A percentile compares a stretch with the other conserved stretches of the same genome.
These are phyloP conservation scores for Crotalus horridus DNA, from an alignment of 2,113 vertebrate genomes.

Conservation along the genomic window DNA sequence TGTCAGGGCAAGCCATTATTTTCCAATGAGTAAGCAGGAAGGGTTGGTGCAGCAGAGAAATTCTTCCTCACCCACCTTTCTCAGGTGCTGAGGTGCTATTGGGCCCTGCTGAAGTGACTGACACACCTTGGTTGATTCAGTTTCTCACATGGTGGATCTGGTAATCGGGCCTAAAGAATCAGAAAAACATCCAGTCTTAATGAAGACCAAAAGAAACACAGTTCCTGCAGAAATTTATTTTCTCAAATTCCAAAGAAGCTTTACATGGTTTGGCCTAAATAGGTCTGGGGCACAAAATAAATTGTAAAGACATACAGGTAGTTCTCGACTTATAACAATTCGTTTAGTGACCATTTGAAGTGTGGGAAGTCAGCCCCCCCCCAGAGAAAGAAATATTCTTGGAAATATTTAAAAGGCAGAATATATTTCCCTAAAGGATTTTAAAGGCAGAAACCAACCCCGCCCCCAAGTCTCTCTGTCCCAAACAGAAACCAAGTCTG, in stretches of 20 bases:
- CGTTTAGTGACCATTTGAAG: too few relatives aligned
- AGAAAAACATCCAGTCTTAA: neutral
- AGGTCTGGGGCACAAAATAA: neutral
- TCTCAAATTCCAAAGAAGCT: neutral
- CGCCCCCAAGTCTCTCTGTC: too few relatives aligned
- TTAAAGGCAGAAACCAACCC: too few relatives aligned
- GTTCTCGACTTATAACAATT: neutral
- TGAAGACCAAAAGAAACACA: neutral
- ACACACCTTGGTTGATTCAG: neutral
- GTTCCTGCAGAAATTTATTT: neutral
- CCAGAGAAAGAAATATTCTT: too few relatives aligned
- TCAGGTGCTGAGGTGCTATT: neutral
- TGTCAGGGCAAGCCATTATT: neutral
- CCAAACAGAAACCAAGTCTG: too few relatives aligned
- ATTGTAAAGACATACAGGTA: neutral
- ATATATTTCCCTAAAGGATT: too few relatives aligned
- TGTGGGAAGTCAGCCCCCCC: too few relatives aligned
- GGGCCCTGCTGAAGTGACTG: neutral
- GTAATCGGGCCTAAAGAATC: neutral
- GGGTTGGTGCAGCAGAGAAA: neutral
- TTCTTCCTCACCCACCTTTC: neutral
- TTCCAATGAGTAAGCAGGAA: slow-evolving; percentile 15
- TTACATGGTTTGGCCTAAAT: neutral
- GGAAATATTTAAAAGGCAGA: too few relatives aligned
- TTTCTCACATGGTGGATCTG: neutral